A percentile compares a stretch with the other conserved stretches of the same genome.
Evolutionary conservation across 2,113 vertebrate genomes (phyloP).

Genomic region (Amblyopsis rosae): DNA sequence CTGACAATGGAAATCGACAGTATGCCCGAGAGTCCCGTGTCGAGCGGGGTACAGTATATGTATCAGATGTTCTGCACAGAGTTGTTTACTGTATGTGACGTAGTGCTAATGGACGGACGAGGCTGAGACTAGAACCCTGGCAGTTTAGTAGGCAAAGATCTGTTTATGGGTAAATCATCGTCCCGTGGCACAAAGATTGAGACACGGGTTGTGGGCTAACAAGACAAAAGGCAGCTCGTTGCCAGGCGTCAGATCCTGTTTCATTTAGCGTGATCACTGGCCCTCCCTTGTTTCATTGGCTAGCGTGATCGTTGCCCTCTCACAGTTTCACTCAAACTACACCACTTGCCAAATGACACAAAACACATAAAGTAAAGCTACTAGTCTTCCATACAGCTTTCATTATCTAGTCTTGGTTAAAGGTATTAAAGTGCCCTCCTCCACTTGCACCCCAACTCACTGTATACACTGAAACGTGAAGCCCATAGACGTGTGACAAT

Average conservation of each 20-base stretch:
- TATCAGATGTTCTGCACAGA: no score
- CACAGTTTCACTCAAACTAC: slow-evolving; percentile 37
- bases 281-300: slow-evolving; percentile 23
- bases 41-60: no score
- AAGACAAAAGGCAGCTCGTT: slow-evolving; percentile 67
- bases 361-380: slow-evolving; percentile 2
- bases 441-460: no score
- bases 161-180: slow-evolving; percentile 74
- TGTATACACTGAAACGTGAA: background rate
- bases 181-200: slow-evolving; percentile 63
- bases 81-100: no score
- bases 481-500: no score
- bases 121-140: background rate
- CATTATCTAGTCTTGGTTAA: background rate
- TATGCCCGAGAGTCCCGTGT: background rate
- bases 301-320: slow-evolving; percentile 39
- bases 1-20: background rate
- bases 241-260: slow-evolving; percentile 48
- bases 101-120: no score
- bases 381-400: background rate
- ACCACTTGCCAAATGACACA: slow-evolving; percentile 10
- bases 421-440: no score
- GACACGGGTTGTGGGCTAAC: slow-evolving; percentile 48
- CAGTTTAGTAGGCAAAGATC: slow-evolving; percentile 69
- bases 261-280: slow-evolving; percentile 5